Base-by-base conservation (phyloP, 2,797 vertebrate species). In the Podargus strigoides region DNA sequence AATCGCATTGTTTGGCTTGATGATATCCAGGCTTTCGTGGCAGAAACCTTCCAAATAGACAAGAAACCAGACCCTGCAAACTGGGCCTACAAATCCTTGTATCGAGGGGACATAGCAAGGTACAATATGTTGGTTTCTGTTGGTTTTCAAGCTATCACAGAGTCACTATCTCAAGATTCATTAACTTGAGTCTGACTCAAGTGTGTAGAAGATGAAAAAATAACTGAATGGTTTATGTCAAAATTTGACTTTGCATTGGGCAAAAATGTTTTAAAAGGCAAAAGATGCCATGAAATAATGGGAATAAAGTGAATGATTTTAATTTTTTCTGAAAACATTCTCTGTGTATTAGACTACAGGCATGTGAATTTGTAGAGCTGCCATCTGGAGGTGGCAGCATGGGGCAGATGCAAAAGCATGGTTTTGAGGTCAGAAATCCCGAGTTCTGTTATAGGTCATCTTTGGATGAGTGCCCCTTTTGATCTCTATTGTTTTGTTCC, bases 81-180 rank as follows among this genome's bases (percentile, higher is more conserved):
- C 98, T 99, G 99, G 99, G 98, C 99, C 24, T 99, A 99, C 89
- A 99, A 99, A 92, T 99, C 99, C 23, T 96, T 99, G 32, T 99
- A 99, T 97, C 98, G 98, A 72, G 99, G 98, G 87, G 98, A 99
- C 36, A 98, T 99, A 69, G 98, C 99, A 50, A 98, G 99, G 99
- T 99, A 98, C 20, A 14, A 4, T 36, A 12, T 7, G 3, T 6
- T 21, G n/a, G 20, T 69, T 86, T 75, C 47, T 49, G 0, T 8
- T 47, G 52, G 19, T 24, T 3, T 26, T 39, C 75, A 78, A 34
- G 58, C 60, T 91, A 0, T 21, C 49, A 36, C 28, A 60, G 22
- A 37, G 27, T 64, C 62, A 11, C 49, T 82, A 19, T 28, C 32
- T 77, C 75, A 39, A 39, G 42, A 14, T 37, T 64, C 36, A 14